Evolutionary conservation across 2,113 vertebrate species (phyloP).

Genomic region (Notarius lentiginosus): DNA sequence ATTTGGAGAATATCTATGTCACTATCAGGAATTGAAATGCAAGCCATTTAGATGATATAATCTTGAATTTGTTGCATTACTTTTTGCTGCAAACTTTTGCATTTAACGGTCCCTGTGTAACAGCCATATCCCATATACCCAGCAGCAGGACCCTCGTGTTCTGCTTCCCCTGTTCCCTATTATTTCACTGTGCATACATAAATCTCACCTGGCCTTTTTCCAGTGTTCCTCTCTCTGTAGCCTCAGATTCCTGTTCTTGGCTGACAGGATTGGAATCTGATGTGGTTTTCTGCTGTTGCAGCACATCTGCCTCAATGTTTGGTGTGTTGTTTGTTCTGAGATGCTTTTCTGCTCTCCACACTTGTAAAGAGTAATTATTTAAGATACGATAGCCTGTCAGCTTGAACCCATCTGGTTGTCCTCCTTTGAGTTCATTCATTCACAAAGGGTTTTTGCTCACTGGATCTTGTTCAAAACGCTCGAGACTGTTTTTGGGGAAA

Average conservation of each 20-base stretch:
- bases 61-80: not conserved
- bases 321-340: not conserved
- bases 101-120: not conserved
- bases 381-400: not conserved
- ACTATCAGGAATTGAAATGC: not conserved
- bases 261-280: not conserved
- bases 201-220: not conserved
- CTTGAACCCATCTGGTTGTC: not conserved
- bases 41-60: not conserved
- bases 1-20: not conserved
- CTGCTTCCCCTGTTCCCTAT: not conserved
- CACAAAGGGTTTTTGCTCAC: not conserved
- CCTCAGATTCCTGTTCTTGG: not conserved
- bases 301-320: not conserved
- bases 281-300: not conserved
- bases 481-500: no score
- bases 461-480: no score
- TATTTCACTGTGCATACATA: not conserved
- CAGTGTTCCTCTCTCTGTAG: not conserved
- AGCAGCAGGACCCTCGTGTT: not conserved
- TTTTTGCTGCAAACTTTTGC: not conserved
- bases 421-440: not conserved
- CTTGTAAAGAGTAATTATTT: not conserved
- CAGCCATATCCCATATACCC: not conserved
- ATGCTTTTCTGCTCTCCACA: not conserved